Percentiles rank a stretch among this genome's conserved stretches.
Conservation (phyloP, 2,888 invertebrate species). For the Hipparchia semele region DNA sequence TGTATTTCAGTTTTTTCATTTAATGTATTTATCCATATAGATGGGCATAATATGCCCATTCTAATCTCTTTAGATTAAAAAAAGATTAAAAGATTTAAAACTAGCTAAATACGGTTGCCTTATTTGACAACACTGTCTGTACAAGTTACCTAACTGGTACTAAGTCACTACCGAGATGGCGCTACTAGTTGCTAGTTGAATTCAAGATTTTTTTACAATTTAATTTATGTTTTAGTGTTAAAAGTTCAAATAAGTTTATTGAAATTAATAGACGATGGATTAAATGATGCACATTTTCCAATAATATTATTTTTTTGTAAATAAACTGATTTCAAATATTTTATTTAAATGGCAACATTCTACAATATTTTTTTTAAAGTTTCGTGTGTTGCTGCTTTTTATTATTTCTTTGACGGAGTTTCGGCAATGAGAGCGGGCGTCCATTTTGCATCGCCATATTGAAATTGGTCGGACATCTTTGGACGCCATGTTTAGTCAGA, state of each 20-base stretch:
- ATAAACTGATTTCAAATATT: not conserved
- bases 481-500: conserved; percentile 89
- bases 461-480: conserved; percentile 86
- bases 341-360: conserved; percentile 51
- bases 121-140: not conserved
- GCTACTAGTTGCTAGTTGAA: not conserved
- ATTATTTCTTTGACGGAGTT: conserved; percentile 49
- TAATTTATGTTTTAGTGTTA: not conserved
- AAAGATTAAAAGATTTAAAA: not conserved
- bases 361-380: conserved; percentile 33
- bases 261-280: too few relatives aligned
- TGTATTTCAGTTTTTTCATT: too few relatives aligned
- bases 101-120: not conserved
- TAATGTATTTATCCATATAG: too few relatives aligned
- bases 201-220: not conserved
- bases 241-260: not conserved
- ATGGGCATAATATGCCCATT: too few relatives aligned
- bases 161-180: not conserved
- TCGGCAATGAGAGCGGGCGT: conserved; percentile 64
- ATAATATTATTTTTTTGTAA: not conserved
- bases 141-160: not conserved
- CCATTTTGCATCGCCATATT: conserved; percentile 84
- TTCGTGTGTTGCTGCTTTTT: conserved; percentile 47
- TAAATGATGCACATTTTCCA: too few relatives aligned
- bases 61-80: too few relatives aligned